These are phyloP conservation scores for Misgurnus mizolepis DNA, from an alignment of 2,113 vertebrate species.

Conservation along the genomic window DNA sequence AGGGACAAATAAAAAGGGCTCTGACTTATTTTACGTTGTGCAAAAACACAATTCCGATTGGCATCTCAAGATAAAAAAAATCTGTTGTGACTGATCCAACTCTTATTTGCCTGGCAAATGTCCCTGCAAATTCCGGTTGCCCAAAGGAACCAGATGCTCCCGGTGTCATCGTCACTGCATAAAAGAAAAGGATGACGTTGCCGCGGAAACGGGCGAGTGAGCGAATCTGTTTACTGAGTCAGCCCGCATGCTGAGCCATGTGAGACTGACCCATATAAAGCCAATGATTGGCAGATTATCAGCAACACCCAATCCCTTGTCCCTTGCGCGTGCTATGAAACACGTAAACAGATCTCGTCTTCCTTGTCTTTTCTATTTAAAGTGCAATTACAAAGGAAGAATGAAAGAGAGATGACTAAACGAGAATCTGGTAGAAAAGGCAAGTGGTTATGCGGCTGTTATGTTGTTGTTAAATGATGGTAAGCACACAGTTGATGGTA, in stretches of 20 bases:
- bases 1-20: neutral
- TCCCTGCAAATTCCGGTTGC: slow-evolving; percentile 2
- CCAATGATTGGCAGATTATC: neutral
- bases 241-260: slow-evolving; percentile 45
- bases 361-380: too few species aligned
- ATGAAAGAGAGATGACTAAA: too few species aligned
- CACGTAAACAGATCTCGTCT: too few species aligned
- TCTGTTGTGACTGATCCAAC: neutral
- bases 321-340: too few species aligned
- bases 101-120: slow-evolving; percentile 14
- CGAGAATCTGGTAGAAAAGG: too few species aligned
- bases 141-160: slow-evolving; percentile 36
- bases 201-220: slow-evolving; percentile 47
- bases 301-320: too few species aligned
- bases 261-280: slow-evolving; percentile 48
- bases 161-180: slow-evolving; percentile 12
- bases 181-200: slow-evolving; percentile 43
- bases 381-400: too few species aligned
- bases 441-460: too few species aligned
- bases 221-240: slow-evolving; percentile 22
- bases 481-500: too few species aligned
- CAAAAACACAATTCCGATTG: neutral
- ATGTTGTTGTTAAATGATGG: too few species aligned
- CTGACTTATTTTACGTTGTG: neutral
- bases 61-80: neutral